A percentile compares a stretch with the other conserved stretches of the same genome.
These are phyloP conservation scores for Acrocephalus kingi DNA, from an alignment of 2,113 vertebrate species.

Conservation along the genomic window DNA sequence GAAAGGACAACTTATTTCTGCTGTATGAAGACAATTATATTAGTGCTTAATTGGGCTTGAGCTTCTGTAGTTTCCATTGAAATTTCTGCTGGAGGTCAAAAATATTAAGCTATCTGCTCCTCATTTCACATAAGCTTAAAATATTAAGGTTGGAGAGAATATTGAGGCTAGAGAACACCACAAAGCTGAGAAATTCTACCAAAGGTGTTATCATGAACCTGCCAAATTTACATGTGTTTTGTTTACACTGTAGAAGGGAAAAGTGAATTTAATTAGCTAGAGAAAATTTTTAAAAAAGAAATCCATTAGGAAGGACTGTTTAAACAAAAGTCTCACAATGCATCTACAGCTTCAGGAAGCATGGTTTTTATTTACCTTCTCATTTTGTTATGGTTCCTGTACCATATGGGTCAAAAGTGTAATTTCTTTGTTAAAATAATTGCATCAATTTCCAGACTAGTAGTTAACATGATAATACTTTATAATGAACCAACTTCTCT, in stretches of 20 bases:
- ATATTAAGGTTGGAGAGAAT: not conserved
- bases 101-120: not conserved
- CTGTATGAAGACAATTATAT: not conserved
- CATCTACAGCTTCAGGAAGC: not conserved
- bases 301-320: not conserved
- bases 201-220: not conserved
- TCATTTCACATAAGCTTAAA: not conserved
- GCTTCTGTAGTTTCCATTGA: not conserved
- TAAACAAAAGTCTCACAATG: not conserved
- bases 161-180: not conserved
- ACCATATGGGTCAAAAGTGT: not conserved
- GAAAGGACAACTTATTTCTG: not conserved
- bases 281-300: not conserved
- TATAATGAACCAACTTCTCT: not conserved
- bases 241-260: not conserved
- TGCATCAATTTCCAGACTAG: not conserved
- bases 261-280: not conserved
- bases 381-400: not conserved
- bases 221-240: not conserved
- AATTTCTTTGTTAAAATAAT: not conserved
- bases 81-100: constrained; percentile 1
- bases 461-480: not conserved
- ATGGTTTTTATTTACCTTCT: not conserved
- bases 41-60: not conserved
- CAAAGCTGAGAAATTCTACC: not conserved